Conservation (phyloP, 2,888 invertebrate species). For the Horisme vitalbata region DNA sequence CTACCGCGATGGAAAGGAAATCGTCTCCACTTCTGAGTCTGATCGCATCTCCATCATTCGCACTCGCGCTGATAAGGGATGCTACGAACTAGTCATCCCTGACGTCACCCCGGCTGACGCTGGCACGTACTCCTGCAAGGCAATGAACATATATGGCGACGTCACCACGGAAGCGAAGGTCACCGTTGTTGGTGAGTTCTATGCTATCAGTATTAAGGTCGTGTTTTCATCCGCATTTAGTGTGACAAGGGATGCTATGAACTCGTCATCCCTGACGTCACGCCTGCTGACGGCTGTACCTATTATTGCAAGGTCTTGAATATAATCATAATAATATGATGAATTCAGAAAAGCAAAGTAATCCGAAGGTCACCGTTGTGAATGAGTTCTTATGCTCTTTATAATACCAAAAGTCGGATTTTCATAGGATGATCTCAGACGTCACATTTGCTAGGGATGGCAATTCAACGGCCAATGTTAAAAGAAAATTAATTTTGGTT, state of each 20-base stretch:
- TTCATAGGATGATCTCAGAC: constrained; percentile 86
- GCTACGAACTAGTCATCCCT: constrained; percentile 93
- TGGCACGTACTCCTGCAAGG: constrained; percentile 92
- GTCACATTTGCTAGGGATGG: constrained; percentile 86
- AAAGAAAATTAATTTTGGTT: too few relatives aligned
- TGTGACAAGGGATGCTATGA: constrained; percentile 93
- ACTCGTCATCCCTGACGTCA: constrained; percentile 92
- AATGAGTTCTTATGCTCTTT: constrained; percentile 72
- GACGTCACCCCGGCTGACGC: constrained; percentile 91
- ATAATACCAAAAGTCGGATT: too few relatives aligned
- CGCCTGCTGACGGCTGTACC: constrained; percentile 88
- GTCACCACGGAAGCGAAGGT: constrained; percentile 89
- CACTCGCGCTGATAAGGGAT: constrained; percentile 90
- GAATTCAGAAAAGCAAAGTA: constrained; percentile 89
- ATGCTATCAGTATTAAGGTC: background rate
- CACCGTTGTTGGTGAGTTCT: constrained; percentile 87
- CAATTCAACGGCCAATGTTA: too few relatives aligned
- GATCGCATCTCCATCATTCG: constrained; percentile 87
- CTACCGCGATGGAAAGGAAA: constrained; percentile 90
- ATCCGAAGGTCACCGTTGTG: constrained; percentile 90
- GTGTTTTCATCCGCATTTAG: too few relatives aligned
- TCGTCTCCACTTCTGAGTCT: constrained; percentile 85
- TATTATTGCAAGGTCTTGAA: constrained; percentile 94
- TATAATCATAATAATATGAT: constrained; percentile 90
- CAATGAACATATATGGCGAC: constrained; percentile 91